Percentiles rank a stretch among this genome's conserved stretches.
phyloP scores from a whole-genome alignment of 2,113 vertebrate genomes.

The Machaerirhynchus nigripectus region DNA sequence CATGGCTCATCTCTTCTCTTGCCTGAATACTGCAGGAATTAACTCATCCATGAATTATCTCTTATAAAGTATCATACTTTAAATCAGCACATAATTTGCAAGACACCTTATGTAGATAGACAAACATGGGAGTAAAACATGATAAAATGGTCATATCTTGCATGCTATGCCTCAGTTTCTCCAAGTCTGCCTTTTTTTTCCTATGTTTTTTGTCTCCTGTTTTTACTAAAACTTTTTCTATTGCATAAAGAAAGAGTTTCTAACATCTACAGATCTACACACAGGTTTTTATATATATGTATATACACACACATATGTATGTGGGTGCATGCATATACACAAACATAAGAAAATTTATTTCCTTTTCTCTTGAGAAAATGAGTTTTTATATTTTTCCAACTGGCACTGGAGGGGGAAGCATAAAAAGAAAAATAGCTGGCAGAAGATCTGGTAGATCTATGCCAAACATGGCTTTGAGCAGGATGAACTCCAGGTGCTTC shows the following conservation, averaged over 20 bases:
- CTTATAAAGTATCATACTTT: not conserved
- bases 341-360: not conserved
- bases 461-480: slow-evolving; percentile 40
- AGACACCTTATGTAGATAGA: not conserved
- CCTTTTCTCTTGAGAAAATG: not conserved
- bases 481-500: slow-evolving; percentile 64
- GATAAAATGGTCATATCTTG: not conserved
- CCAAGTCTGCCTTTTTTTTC: not conserved
- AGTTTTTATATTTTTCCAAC: slow-evolving; percentile 40
- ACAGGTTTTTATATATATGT: not conserved
- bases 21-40: not conserved
- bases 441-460: not conserved
- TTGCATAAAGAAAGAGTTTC: not conserved
- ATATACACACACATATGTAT: not conserved
- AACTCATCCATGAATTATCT: not conserved
- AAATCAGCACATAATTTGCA: not conserved
- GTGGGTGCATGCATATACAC: not conserved
- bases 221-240: not conserved
- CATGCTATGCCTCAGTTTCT: not conserved
- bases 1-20: not conserved
- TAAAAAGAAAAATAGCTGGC: slow-evolving; percentile 15
- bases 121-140: not conserved
- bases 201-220: not conserved
- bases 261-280: not conserved
- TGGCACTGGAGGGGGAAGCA: slow-evolving; percentile 31